Base-by-base conservation (phyloP, 2,888 invertebrate species). In the Eumacrocentrus americanus region DNA sequence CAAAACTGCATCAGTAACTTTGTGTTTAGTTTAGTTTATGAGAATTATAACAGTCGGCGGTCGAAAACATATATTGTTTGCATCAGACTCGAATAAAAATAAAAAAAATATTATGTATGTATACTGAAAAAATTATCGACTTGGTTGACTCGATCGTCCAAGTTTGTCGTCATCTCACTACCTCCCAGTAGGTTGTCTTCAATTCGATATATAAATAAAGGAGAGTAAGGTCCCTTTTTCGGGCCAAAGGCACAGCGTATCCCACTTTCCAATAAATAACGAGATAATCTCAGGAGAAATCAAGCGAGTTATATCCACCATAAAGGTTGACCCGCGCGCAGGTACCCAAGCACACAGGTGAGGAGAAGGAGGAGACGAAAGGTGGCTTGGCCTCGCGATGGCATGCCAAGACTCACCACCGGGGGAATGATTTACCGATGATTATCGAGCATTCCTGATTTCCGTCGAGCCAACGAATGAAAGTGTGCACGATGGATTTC, bases 261-360 rank as follows among this genome's bases (percentile, higher is more conserved):
- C 65, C 65, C 68, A 69, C 73, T 77, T 76, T 74, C 74, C 73
- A 76, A 78, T 78, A 79, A 78, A 79, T 78, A 79, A 78, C 73
- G 65, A 73, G 79, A 79, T 79, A 77, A 78, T 78, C 77, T 78
- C 70, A 67, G 68, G 74, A 76, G 78, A 76, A 78, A 79, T 77
- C 75, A 77, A 72, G 72, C 77, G 71, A 78, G 76, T 77, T 77
- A 77, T 76, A 74, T 70, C 72, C 72, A 72, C 75, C 73, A 74
- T 78, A 77, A 78, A 78, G 75, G 40, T 67, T 74, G 74, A 72
- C 70, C 73, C 71, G 67, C 62, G 61, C 55, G 53, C 61, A 65
- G 67, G 63, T 64, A 68, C 62, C 60, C 60, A 11, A 40, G 3
- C 2, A 38, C 25, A 42, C 62, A 66, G 66, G 61, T 67, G 66